These are phyloP conservation scores for Diabrotica undecimpunctata DNA, from an alignment of 1,140 invertebrate species.

Conservation along the genomic window DNA sequence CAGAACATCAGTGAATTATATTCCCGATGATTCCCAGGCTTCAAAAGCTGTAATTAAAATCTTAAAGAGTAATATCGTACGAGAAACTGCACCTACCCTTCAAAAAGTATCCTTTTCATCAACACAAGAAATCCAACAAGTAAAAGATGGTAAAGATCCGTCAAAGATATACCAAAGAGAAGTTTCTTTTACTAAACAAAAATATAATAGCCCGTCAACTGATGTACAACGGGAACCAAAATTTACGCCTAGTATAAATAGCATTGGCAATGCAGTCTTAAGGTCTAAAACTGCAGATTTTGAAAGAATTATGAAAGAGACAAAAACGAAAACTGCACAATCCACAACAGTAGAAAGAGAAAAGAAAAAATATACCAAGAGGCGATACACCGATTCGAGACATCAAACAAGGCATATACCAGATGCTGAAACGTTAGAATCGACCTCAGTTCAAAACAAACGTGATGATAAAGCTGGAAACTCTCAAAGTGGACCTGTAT, in stretches of 20 bases:
- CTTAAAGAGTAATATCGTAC: slow-evolving; percentile 34
- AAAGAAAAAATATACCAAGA: slow-evolving; percentile 61
- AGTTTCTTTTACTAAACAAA: slow-evolving; percentile 15
- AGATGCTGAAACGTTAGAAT: slow-evolving; percentile 51
- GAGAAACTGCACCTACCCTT: slow-evolving; percentile 44
- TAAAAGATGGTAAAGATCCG: slow-evolving; percentile 24
- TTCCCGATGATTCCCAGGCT: slow-evolving; percentile 49
- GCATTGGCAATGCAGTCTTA: slow-evolving; percentile 63
- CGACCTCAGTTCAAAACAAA: slow-evolving; percentile 29
- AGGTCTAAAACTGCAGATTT: slow-evolving; percentile 66
- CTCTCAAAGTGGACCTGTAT: slow-evolving; percentile 53
- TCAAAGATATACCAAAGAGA: slow-evolving; percentile 14
- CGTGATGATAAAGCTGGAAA: slow-evolving; percentile 30
- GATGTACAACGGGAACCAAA: slow-evolving; percentile 42
- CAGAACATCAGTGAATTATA: slow-evolving; percentile 54
- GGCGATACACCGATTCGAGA: slow-evolving; percentile 60
- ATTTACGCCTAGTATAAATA: slow-evolving; percentile 59
- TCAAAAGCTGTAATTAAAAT: slow-evolving; percentile 27
- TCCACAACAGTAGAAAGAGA: slow-evolving; percentile 43
- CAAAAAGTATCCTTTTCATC: slow-evolving; percentile 60
- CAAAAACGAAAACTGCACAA: slow-evolving; percentile 48
- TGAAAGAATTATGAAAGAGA: slow-evolving; percentile 53
- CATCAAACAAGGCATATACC: slow-evolving; percentile 61
- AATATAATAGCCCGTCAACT: slow-evolving; percentile 28
- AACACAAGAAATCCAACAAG: slow-evolving; percentile 54